A percentile compares a stretch with the other conserved stretches of the same genome.
These are phyloP conservation scores for Bombus confusus DNA, from an alignment of 1,140 invertebrate genomes.

Conservation along the genomic window DNA sequence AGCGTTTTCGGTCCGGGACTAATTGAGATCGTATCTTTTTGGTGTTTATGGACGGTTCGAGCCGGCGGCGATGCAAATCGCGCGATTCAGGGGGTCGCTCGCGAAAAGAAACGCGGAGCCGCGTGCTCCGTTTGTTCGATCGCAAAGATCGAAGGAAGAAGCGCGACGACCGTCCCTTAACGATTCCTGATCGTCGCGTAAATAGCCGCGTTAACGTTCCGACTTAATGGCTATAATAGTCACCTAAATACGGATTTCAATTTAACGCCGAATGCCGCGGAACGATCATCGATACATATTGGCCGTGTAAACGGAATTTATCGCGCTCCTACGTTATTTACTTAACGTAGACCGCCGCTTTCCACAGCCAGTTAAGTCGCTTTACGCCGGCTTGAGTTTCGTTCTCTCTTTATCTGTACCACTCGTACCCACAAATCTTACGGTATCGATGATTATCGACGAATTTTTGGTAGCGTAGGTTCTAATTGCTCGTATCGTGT, in stretches of 20 bases:
- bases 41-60: constrained; percentile 56
- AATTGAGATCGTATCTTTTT: constrained; percentile 68
- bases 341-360: neutral
- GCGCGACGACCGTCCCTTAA: neutral
- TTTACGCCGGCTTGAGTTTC: neutral
- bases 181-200: constrained; percentile 11
- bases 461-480: too few species aligned
- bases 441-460: neutral
- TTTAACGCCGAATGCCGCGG: neutral
- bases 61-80: constrained; percentile 6
- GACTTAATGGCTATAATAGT: constrained; percentile 42
- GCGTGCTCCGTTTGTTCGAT: constrained; percentile 27
- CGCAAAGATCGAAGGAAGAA: neutral
- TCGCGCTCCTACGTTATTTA: constrained; percentile 21
- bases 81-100: neutral
- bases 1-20: constrained; percentile 51
- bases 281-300: constrained; percentile 38
- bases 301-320: constrained; percentile 15
- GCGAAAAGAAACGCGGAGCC: too few species aligned
- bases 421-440: neutral
- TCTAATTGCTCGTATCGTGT: too few species aligned
- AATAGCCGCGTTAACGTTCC: constrained; percentile 30
- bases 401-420: neutral
- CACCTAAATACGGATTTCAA: constrained; percentile 48
- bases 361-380: neutral